These are phyloP conservation scores for Branchellion lobata DNA, from an alignment of 2,888 invertebrate species.

Conservation along the genomic window DNA sequence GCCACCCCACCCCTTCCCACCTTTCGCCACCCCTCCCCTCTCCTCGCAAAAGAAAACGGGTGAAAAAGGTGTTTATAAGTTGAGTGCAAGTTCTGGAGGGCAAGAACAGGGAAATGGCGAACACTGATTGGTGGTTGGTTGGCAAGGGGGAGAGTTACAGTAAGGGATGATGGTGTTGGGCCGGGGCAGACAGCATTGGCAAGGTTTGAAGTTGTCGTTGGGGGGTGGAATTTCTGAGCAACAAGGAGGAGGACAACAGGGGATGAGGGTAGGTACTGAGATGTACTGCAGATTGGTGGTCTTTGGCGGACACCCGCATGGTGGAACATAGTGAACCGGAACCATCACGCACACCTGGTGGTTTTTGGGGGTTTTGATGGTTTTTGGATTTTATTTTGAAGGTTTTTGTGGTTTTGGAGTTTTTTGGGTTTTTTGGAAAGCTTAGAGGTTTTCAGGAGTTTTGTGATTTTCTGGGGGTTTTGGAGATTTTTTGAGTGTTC, in stretches of 20 bases:
- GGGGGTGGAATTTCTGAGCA: constrained; percentile 29
- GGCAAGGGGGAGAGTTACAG: background rate
- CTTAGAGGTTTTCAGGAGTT: background rate
- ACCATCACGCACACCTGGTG: constrained; percentile 25
- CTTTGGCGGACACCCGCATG: constrained; percentile 26
- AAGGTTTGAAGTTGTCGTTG: background rate
- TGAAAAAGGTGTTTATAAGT: too few relatives aligned
- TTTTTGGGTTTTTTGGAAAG: background rate
- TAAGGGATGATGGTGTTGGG: constrained; percentile 26
- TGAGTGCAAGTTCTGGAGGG: too few relatives aligned
- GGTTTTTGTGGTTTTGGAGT: too few relatives aligned
- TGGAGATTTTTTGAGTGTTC: background rate
- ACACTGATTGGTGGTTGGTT: background rate
- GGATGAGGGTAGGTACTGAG: constrained; percentile 34
- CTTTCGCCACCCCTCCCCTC: too few relatives aligned
- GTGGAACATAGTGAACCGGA: constrained; percentile 33
- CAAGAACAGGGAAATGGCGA: too few relatives aligned
- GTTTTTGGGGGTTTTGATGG: too few relatives aligned
- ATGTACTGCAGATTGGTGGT: constrained; percentile 24
- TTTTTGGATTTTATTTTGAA: too few relatives aligned
- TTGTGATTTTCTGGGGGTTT: too few relatives aligned
- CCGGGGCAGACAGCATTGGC: constrained; percentile 26
- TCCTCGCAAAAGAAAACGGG: too few relatives aligned
- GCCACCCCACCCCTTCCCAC: too few relatives aligned
- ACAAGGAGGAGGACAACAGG: constrained; percentile 35